Conservation (phyloP, 1,140 invertebrate genomes). For the Nasonia vitripennis region DNA sequence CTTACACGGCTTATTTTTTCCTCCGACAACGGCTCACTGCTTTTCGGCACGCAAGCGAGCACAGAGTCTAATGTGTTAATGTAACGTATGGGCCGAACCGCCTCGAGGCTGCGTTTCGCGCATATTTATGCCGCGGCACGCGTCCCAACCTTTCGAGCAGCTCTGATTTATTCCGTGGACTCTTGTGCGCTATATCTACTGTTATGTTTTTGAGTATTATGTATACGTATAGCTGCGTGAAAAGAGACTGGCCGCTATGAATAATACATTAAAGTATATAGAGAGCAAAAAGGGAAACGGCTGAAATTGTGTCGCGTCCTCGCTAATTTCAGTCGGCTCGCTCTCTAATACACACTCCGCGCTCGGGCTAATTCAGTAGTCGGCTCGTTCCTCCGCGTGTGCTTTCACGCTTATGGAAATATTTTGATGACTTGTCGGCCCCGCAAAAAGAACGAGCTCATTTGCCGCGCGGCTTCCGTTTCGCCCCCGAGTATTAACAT, state of each 20-base stretch:
- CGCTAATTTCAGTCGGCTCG: neutral
- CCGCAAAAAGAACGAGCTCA: neutral
- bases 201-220: no score
- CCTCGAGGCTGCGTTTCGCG: slow-evolving; percentile 53
- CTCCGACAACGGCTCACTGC: neutral
- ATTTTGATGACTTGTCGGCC: slow-evolving; percentile 6
- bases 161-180: slow-evolving; percentile 44
- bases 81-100: slow-evolving; percentile 66
- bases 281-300: neutral
- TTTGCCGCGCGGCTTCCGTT: neutral
- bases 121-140: slow-evolving; percentile 56
- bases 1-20: neutral
- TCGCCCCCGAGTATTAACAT: neutral
- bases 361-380: neutral
- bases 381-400: neutral
- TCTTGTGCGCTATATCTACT: neutral
- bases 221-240: no score
- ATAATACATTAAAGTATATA: neutral
- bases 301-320: neutral
- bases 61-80: slow-evolving; percentile 70
- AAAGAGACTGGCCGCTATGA: neutral
- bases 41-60: slow-evolving; percentile 61
- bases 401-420: slow-evolving; percentile 12
- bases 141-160: slow-evolving; percentile 55
- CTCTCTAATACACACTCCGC: no score